These are phyloP conservation scores for Pempheris klunzingeri DNA, from an alignment of 2,797 vertebrate species.

Conservation along the genomic window DNA sequence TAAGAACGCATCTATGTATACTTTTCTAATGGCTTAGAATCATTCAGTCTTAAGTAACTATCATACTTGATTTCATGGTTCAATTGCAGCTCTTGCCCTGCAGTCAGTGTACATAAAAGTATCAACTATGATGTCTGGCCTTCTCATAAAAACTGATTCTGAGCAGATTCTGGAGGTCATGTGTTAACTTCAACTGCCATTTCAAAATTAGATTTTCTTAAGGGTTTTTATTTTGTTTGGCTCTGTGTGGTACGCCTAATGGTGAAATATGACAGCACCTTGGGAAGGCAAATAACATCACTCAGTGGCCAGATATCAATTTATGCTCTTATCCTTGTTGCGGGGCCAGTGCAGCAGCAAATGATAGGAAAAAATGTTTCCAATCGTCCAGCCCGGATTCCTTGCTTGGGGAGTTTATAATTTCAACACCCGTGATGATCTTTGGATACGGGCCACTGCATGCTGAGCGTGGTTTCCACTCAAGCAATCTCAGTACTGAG, in stretches of 20 bases:
- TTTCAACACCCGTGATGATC: conserved; percentile 71
- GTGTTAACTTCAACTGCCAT: conserved; percentile 6
- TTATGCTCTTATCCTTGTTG: conserved; percentile 37
- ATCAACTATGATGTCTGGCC: conserved; percentile 10
- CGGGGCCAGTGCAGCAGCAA: conserved; percentile 25
- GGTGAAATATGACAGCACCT: conserved; percentile 39
- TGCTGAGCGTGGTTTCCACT: conserved; percentile 66
- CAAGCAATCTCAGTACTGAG: conserved; percentile 55
- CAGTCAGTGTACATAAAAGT: conserved; percentile 23
- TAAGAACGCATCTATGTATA: neutral
- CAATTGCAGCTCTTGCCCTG: neutral
- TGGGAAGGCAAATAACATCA: conserved; percentile 39
- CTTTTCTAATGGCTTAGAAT: neutral
- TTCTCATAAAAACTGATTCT: conserved; percentile 21
- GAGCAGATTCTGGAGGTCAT: conserved; percentile 18
- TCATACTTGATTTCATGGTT: conserved; percentile 21
- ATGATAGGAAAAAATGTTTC: conserved; percentile 52
- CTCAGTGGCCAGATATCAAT: conserved; percentile 37
- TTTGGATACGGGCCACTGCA: conserved; percentile 67
- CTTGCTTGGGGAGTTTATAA: conserved; percentile 72
- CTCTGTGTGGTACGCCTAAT: conserved; percentile 15
- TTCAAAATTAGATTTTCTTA: conserved; percentile 17
- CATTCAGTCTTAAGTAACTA: neutral
- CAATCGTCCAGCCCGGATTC: conserved; percentile 53
- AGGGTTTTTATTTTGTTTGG: conserved; percentile 32